A percentile compares a stretch with the other conserved stretches of the same genome.
Evolutionary conservation across 2,888 invertebrate species (phyloP).

Genomic region (Tetanocera ferruginea): DNA sequence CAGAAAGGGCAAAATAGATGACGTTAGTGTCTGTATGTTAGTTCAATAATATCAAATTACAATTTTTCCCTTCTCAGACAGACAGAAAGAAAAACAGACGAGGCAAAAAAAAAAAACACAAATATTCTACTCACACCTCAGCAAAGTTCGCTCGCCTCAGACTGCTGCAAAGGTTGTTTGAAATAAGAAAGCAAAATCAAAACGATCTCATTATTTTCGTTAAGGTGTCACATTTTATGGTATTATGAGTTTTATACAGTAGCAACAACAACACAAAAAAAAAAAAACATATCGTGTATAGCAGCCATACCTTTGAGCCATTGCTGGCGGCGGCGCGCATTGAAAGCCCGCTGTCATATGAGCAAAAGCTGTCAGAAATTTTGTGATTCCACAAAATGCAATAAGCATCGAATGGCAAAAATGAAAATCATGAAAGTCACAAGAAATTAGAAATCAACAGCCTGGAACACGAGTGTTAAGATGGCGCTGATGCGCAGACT

Average conservation of each 20-base stretch:
- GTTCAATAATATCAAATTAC: constrained; percentile 27
- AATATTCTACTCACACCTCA: background rate
- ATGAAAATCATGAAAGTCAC: constrained; percentile 31
- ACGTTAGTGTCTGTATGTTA: constrained; percentile 8
- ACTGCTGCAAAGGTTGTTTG: background rate
- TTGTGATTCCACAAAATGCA: constrained; percentile 33
- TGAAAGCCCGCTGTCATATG: constrained; percentile 13
- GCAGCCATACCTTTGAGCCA: background rate
- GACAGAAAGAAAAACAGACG: background rate
- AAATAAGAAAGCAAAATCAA: constrained; percentile 44
- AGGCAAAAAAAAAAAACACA: background rate
- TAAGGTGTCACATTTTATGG: constrained; percentile 40
- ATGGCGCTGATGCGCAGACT: background rate
- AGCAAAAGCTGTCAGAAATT: constrained; percentile 32
- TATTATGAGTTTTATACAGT: constrained; percentile 18
- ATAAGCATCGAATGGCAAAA: constrained; percentile 28
- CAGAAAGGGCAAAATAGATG: background rate
- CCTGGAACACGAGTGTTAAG: constrained; percentile 45
- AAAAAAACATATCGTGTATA: background rate
- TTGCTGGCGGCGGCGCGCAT: background rate
- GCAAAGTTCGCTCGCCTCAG: background rate
- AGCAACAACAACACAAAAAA: constrained; percentile 10
- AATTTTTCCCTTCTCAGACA: background rate
- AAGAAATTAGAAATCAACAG: constrained; percentile 52
- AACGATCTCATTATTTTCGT: constrained; percentile 47